These are phyloP conservation scores for Drosophila lini DNA, from an alignment of 1,140 invertebrate species.

Conservation along the genomic window DNA sequence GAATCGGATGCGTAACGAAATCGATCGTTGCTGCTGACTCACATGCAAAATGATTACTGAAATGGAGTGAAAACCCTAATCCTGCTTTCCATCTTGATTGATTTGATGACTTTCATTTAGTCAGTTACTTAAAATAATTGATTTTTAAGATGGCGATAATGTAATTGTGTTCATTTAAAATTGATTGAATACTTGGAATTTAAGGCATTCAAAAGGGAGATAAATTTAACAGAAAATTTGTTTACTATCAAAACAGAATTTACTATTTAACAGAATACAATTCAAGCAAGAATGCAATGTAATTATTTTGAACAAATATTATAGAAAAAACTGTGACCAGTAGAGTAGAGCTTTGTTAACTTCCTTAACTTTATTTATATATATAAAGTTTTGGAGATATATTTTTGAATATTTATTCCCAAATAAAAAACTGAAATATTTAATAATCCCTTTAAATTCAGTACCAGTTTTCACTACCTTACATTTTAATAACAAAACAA, in stretches of 20 bases:
- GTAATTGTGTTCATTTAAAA: neutral
- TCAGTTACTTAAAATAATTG: conserved; percentile 1
- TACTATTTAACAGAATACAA: too few species aligned
- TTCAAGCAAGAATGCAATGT: too few species aligned
- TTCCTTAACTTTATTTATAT: neutral
- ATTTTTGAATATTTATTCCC: neutral
- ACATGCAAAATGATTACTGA: conserved; percentile 20
- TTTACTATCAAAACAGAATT: too few species aligned
- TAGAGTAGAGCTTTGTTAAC: too few species aligned
- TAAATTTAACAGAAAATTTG: neutral
- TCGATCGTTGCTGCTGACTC: conserved; percentile 64
- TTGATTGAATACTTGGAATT: neutral
- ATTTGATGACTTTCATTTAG: conserved; percentile 24
- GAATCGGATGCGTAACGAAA: conserved; percentile 53
- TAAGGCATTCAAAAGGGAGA: neutral
- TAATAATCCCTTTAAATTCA: neutral
- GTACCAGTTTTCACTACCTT: neutral
- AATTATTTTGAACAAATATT: too few species aligned
- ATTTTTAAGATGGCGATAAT: neutral
- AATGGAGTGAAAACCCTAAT: conserved; percentile 9
- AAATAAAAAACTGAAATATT: neutral
- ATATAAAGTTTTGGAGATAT: neutral
- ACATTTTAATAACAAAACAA: conserved; percentile 17
- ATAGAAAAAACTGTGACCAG: too few species aligned
- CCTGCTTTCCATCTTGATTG: conserved; percentile 25